Evolutionary conservation across 1,140 invertebrate genomes (phyloP).

Genomic region (Adelges cooleyi): DNA sequence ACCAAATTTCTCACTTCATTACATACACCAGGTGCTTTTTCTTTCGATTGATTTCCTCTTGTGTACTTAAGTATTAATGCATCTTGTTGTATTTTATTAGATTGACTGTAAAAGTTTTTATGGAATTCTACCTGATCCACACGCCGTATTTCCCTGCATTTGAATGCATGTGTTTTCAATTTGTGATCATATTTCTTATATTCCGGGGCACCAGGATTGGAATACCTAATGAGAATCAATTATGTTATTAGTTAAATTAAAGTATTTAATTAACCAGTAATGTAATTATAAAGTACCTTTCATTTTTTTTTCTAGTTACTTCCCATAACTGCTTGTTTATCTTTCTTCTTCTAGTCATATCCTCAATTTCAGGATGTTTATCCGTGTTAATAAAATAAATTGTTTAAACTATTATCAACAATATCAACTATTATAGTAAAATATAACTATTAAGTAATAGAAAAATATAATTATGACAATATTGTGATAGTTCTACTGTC

Average conservation of each 20-base stretch:
- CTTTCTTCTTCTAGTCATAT: background rate
- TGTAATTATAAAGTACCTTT: background rate
- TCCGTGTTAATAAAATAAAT: background rate
- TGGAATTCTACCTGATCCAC: background rate
- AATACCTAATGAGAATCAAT: background rate
- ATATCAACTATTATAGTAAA: too few species aligned
- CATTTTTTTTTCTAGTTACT: background rate
- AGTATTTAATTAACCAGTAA: background rate
- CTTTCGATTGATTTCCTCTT: background rate
- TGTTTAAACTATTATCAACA: background rate
- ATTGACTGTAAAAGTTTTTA: background rate
- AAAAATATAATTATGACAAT: too few species aligned
- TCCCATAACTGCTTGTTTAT: background rate
- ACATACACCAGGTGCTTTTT: background rate
- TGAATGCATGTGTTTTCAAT: background rate
- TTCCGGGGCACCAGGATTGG: background rate
- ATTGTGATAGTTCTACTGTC: too few species aligned
- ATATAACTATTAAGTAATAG: too few species aligned
- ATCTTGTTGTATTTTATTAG: background rate
- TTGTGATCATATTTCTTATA: background rate
- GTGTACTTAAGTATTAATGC: background rate
- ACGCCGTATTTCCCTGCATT: background rate
- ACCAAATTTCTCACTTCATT: background rate
- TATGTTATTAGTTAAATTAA: background rate
- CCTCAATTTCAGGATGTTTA: background rate